Evolutionary conservation across 2,113 vertebrate genomes (phyloP).

Genomic region (Mus pahari): DNA sequence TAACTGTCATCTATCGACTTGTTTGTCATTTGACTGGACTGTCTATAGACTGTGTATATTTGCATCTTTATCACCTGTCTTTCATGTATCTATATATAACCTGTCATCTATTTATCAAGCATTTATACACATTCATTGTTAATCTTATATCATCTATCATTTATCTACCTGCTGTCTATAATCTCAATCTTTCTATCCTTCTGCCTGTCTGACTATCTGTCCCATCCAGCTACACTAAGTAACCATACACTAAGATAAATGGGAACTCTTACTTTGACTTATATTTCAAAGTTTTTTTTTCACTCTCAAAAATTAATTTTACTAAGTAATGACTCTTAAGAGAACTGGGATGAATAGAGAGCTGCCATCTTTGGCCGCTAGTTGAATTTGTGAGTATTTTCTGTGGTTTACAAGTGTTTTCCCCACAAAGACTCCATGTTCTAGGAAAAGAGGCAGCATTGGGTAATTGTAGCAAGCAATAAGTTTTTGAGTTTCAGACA

Average conservation of each 20-base stretch:
- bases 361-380: background rate
- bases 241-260: background rate
- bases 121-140: background rate
- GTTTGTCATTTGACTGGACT: background rate
- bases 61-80: background rate
- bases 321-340: background rate
- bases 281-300: background rate
- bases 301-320: background rate
- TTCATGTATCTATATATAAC: background rate
- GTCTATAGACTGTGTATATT: background rate
- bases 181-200: background rate
- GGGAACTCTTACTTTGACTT: background rate
- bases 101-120: background rate
- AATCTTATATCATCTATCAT: background rate
- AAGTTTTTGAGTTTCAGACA: slow-evolving; percentile 48
- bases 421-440: background rate
- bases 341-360: background rate
- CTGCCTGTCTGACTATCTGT: background rate
- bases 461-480: slow-evolving; percentile 51
- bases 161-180: background rate
- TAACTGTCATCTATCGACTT: background rate
- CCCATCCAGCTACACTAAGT: background rate
- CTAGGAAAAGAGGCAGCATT: background rate
- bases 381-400: background rate
- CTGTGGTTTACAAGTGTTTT: background rate